Evolutionary conservation across 2,888 invertebrate genomes (phyloP), one percentile per base, ranked within the genome.

Genomic region (Cyaniris semiargus): DNA sequence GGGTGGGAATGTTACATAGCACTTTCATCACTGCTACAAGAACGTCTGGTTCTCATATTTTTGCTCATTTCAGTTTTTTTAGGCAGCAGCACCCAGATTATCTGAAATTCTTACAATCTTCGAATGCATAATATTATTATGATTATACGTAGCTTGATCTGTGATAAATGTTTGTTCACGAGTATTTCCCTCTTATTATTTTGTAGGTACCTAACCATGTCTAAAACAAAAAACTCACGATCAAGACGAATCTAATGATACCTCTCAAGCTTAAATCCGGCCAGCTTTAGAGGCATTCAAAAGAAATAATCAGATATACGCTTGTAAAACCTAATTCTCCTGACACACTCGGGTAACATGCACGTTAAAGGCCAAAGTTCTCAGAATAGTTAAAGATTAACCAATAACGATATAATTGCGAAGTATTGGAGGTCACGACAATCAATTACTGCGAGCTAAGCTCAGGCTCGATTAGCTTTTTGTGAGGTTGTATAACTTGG

Each of bases 401-500:
- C 60, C 13, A 66, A 27, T 31, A 66, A 66, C 66, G 15, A 18
- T 66, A 15, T 66, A 66, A 66, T 66, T 66, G 66, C 66, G 15
- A 66, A 27, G 66, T 27, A 15, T 66, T 66, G 27, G 66, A 66
- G 66, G 31, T 66, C 66, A 31, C 5, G 27, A 66, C 18, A 66
- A 60, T 60, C 60, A 60, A 66, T 66, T 66, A 27, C 66, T 10
- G 7, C 15, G 66, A 66, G 66, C 27, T 66, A 66, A 66, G 66
- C 66, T 66, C 66, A 27, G 5, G 66, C 31, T 31, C 66, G 1
- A 66, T 66, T 66, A 66, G 66, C 31, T 31, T 66, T 66, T 66
- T 66, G 66, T 66, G 66, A 66, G 66, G 66, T 66, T 66, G 66
- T 66, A 66, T 66, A 66, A 66, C 66, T 6, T 13, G 27, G 2